Evolutionary conservation across 2,797 vertebrate species (phyloP), one percentile per base, ranked within the genome.

Genomic region (Tinamus major): DNA sequence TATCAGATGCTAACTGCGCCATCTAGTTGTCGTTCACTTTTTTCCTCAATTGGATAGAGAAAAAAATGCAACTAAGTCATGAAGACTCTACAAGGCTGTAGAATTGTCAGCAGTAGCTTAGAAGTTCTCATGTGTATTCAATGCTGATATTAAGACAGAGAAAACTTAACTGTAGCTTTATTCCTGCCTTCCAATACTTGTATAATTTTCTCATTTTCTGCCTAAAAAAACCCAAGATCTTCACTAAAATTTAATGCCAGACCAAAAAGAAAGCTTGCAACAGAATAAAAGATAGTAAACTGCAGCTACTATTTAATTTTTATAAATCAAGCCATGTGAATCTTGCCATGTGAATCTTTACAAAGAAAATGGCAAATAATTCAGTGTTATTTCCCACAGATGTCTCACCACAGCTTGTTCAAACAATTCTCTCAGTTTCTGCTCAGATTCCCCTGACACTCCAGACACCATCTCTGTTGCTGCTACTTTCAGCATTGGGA

Each of bases 401-500:
- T 6, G 6, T 95, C 98, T 98, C 78, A 99, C 99, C 98, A 99
- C 97, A 42, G 99, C 98, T 85, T 98, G 98, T 35, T 99, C 98
- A 95, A 99, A 99, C 37, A 99, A 97, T 51, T 99, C 98, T 77
- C 99, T 94, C 55, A 99, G 97, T 85, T 99, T 99, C 98, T 99
- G 99, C 74, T 99, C 99, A 1, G 99, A 99, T 89, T 99, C 99
- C 62, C 99, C 99, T 0, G 99, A 99, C 15, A 99, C 99, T 68
- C 99, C 99, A 0, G 99, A 99, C 59, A 99, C 99, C 90, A 99
- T 94, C 96, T 99, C 99, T 2, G 99, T 99, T 58, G 99, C 98
- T 33, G 99, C 99, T 27, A 99, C 98, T 97, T 99, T 99, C 92
- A 99, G 80, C 97, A 99, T 97, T 0, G 99, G 99, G 78, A 99